Base-by-base conservation (phyloP, 2,888 invertebrate genomes). In the Mimumesa dahlbomi region DNA sequence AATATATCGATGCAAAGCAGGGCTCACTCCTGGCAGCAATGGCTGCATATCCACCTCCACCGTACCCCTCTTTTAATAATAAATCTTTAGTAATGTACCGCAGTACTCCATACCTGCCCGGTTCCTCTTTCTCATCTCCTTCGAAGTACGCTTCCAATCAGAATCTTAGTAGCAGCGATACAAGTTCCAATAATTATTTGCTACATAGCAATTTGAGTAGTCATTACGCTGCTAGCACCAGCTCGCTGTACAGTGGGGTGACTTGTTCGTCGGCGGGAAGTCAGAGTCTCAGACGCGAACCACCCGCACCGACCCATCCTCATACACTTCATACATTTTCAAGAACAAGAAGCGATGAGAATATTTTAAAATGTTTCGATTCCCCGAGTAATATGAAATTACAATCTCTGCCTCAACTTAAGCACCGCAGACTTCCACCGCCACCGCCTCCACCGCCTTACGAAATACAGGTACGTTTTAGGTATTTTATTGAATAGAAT, bases 1-100 rank as follows among this genome's bases (percentile, higher is more conserved):
- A 97, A 87, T 97, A 97, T 89, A 92, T 96, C 78, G 97, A 97
- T 84, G 95, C 96, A 53, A 97, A 97, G 87, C 93, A 96, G 83
- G 94, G 95, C 0, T 95, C 95, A 36, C 90, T 95, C 11, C 89
- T 94, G 82, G 93, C 93, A 0, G 93, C 93, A 42, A 90, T 92
- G 81, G 92, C 92, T 1, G 90, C 90, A n/a, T 91, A 91, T 59
- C 92, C 94, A 25, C 91, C 90, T 22, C 85, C 88, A 0, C 89
- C 89, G 2, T 92, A 93, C 84, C 90, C 91, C 6, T 91, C 83
- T 4, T 86, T 87, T 43, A 82, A 82, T 58, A 83, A 91, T 69
- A 95, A 94, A 87, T 93, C 92, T 64, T 93, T 94, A 59, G 91
- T 95, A 49, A 93, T 96, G 82, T 96, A 96, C 85, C 92, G 95